Evolutionary conservation across 2,888 invertebrate species (phyloP).

Genomic region (Neoscelio sp.): DNA sequence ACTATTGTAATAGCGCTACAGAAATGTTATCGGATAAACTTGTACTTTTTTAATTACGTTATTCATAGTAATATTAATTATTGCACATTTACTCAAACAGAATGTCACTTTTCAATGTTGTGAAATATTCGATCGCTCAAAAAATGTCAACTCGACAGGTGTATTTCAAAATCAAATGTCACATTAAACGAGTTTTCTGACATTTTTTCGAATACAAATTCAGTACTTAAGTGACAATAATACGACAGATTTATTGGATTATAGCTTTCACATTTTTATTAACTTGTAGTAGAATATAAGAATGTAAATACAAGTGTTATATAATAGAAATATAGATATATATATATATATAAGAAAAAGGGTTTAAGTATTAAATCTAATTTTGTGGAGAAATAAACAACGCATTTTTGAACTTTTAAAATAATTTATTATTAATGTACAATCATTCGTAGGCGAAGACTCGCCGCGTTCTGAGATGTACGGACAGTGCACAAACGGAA

Average conservation of each 20-base stretch:
- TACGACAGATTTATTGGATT: not conserved
- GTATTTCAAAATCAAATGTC: not conserved
- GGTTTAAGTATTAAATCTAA: too few species aligned
- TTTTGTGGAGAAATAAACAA: not conserved
- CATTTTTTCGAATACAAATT: not conserved
- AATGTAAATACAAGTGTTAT: constrained; percentile 28
- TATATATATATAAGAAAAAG: not conserved
- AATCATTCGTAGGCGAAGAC: constrained; percentile 19
- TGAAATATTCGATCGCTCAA: not conserved
- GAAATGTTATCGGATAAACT: too few species aligned
- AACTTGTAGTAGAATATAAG: constrained; percentile 2
- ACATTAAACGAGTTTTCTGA: not conserved
- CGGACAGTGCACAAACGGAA: not conserved
- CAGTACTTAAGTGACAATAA: constrained; percentile 25
- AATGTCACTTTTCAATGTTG: constrained; percentile 7
- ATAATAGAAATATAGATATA: not conserved
- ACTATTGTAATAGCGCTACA: too few species aligned
- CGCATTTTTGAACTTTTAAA: constrained; percentile 21
- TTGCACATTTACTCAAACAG: not conserved
- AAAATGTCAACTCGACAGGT: not conserved
- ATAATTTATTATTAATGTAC: constrained; percentile 48
- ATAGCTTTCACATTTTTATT: constrained; percentile 1
- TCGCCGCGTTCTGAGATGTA: constrained; percentile 7
- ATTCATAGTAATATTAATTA: not conserved
- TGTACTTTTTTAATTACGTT: too few species aligned